A percentile compares a stretch with the other conserved stretches of the same genome.
These are phyloP conservation scores for Heliornis fulica DNA, from an alignment of 2,113 vertebrate genomes.

Conservation along the genomic window DNA sequence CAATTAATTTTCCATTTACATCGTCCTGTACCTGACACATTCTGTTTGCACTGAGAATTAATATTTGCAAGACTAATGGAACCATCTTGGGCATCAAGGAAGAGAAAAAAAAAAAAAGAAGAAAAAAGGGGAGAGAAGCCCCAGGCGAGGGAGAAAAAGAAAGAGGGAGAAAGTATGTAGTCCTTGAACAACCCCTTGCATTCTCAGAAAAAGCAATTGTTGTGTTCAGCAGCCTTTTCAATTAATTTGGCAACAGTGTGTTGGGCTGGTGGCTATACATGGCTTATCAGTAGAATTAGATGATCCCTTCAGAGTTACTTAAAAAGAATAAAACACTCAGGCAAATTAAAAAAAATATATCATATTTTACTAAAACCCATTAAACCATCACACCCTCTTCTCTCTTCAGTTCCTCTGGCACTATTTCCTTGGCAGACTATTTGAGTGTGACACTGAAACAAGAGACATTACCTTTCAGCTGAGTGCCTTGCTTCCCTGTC, in stretches of 20 bases:
- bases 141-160: background rate
- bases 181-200: background rate
- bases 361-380: slow-evolving; percentile 17
- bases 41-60: slow-evolving; percentile 72
- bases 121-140: background rate
- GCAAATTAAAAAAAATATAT: slow-evolving; percentile 50
- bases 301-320: slow-evolving; percentile 41
- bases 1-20: slow-evolving; percentile 71
- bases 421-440: background rate
- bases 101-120: background rate
- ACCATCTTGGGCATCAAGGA: slow-evolving; percentile 44
- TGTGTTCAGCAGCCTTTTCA: slow-evolving; percentile 19
- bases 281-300: slow-evolving; percentile 47
- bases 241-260: slow-evolving; percentile 6
- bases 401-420: slow-evolving; percentile 22
- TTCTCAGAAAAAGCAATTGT: background rate
- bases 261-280: background rate
- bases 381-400: slow-evolving; percentile 1
- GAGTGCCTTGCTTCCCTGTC: background rate
- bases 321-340: slow-evolving; percentile 59
- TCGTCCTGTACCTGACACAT: slow-evolving; percentile 23
- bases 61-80: slow-evolving; percentile 68
- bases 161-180: background rate
- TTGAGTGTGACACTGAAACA: background rate
- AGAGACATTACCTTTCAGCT: background rate